Evolutionary conservation across 2,113 vertebrate species (phyloP).

Genomic region (Chaetorhynchus papuensis): DNA sequence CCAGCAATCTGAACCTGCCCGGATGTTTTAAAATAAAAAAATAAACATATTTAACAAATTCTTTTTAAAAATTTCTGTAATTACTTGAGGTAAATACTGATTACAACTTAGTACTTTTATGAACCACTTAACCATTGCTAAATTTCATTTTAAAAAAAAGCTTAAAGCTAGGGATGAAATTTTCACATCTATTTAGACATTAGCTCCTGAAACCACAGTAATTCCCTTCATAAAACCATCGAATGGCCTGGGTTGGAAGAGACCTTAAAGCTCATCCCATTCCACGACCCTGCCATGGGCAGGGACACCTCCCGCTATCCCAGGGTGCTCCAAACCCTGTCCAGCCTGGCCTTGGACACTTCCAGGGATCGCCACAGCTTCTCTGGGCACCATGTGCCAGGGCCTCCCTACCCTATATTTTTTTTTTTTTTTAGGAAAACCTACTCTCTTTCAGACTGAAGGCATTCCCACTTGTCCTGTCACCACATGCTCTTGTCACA

Average conservation of each 20-base stretch:
- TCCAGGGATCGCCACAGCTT: background rate
- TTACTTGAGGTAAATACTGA: background rate
- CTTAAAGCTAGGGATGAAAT: background rate
- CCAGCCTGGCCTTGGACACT: too few species aligned
- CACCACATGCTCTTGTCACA: background rate
- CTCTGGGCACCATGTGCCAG: background rate
- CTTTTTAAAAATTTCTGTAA: background rate
- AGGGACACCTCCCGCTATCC: background rate
- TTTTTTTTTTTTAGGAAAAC: background rate
- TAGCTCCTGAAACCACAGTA: background rate
- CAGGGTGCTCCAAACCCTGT: background rate
- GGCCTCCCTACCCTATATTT: background rate
- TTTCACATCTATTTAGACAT: background rate
- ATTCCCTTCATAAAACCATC: slow-evolving; percentile 63
- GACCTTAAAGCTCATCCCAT: background rate
- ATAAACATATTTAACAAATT: background rate
- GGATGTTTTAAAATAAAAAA: background rate
- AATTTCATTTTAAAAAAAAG: background rate
- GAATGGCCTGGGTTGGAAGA: background rate
- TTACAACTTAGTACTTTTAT: background rate
- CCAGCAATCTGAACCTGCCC: background rate
- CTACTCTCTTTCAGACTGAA: background rate
- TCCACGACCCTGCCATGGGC: background rate
- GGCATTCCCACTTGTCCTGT: background rate
- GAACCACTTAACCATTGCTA: background rate